A percentile compares a stretch with the other conserved stretches of the same genome.
Evolutionary conservation across 2,797 vertebrate species (phyloP).

Genomic region (Pelochelys cantorii): DNA sequence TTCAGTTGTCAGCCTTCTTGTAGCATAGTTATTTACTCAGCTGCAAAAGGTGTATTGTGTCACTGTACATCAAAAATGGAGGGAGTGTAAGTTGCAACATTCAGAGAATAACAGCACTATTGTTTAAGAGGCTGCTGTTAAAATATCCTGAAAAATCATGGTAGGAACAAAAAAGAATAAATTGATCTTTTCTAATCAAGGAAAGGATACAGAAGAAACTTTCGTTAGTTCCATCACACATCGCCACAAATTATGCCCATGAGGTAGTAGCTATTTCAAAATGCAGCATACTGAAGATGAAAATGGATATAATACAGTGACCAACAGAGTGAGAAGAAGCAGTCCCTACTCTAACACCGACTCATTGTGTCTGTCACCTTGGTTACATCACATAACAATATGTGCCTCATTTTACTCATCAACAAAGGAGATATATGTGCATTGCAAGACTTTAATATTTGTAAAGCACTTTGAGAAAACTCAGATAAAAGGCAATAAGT

Average conservation of each 20-base stretch:
- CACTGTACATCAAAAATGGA: conserved; percentile 62
- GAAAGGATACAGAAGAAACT: conserved; percentile 11
- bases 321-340: background rate
- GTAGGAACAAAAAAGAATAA: conserved; percentile 35
- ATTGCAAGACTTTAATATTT: background rate
- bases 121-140: conserved; percentile 39
- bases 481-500: background rate
- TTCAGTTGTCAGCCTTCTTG: conserved; percentile 60
- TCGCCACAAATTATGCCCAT: background rate
- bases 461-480: background rate
- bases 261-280: background rate
- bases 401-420: background rate
- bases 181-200: background rate
- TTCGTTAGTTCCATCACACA: background rate
- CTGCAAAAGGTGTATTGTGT: conserved; percentile 48
- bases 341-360: background rate
- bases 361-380: background rate
- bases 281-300: background rate
- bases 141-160: conserved; percentile 34
- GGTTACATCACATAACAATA: fast-evolving
- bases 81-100: conserved; percentile 64
- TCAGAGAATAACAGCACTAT: conserved; percentile 63
- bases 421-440: background rate
- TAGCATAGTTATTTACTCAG: conserved; percentile 73
- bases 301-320: background rate